phyloP scores from a whole-genome alignment of 2,888 invertebrate species.

The Stenodera caucasica region DNA sequence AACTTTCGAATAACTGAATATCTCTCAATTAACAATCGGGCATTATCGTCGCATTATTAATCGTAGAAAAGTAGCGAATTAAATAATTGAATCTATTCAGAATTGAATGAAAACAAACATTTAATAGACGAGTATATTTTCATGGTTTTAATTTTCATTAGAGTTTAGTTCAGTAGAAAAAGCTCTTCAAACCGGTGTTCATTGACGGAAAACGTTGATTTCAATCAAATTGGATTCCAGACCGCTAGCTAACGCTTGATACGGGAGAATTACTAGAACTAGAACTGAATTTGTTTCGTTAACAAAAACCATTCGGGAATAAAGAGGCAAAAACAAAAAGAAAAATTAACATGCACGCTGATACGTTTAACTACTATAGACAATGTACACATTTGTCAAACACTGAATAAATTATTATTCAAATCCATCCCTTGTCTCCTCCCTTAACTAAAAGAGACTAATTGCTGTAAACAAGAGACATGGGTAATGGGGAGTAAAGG shows the following conservation, averaged over 20 bases:
- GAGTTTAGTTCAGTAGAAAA: neutral
- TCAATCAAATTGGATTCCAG: constrained; percentile 10
- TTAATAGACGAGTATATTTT: neutral
- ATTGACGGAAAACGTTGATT: neutral
- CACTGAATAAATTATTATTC: constrained; percentile 51
- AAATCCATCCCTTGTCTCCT: constrained; percentile 44
- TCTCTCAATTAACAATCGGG: too few species aligned
- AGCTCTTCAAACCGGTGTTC: neutral
- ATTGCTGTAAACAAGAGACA: constrained; percentile 52
- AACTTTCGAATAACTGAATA: too few species aligned
- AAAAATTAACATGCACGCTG: too few species aligned
- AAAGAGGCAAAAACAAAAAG: neutral
- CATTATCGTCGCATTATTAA: too few species aligned
- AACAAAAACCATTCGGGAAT: too few species aligned
- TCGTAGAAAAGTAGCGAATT: too few species aligned
- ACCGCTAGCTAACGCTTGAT: neutral
- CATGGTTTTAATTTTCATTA: neutral
- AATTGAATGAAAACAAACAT: neutral
- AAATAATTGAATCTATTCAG: too few species aligned
- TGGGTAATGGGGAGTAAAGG: constrained; percentile 36
- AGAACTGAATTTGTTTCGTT: neutral
- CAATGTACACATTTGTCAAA: constrained; percentile 48
- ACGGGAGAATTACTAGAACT: neutral
- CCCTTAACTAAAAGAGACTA: constrained; percentile 38
- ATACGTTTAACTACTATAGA: constrained; percentile 39